phyloP scores from a whole-genome alignment of 2,797 vertebrate species.

The Poeciliopsis infans region DNA sequence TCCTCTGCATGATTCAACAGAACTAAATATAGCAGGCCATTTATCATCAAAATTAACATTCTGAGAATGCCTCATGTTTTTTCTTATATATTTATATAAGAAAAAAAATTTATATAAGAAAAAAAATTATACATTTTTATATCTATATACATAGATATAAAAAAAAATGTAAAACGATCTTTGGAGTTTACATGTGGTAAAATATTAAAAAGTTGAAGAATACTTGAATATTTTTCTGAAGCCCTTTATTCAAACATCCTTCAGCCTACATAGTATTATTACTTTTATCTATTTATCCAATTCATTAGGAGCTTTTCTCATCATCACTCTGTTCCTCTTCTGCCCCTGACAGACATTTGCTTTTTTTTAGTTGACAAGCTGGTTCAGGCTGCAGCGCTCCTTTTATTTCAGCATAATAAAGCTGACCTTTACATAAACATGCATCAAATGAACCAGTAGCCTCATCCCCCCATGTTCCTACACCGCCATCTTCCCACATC shows the following conservation, averaged over 20 bases:
- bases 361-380: constrained; percentile 57
- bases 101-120: no score
- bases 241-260: background rate
- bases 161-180: background rate
- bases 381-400: constrained; percentile 69
- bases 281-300: constrained; percentile 1
- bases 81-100: no score
- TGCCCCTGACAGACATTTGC: constrained; percentile 84
- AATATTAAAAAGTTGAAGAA: background rate
- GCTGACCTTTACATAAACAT: constrained; percentile 79
- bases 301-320: constrained; percentile 6
- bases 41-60: background rate
- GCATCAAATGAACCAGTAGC: constrained; percentile 59
- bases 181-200: background rate
- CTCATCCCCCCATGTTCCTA: constrained; percentile 35
- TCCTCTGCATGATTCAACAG: background rate
- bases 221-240: background rate
- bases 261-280: background rate
- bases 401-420: constrained; percentile 76
- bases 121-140: no score
- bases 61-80: background rate
- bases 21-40: background rate
- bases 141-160: no score
- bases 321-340: constrained; percentile 51
- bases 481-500: constrained; percentile 50